A percentile compares a stretch with the other conserved stretches of the same genome.
These are phyloP conservation scores for Perca schrenkii DNA, from an alignment of 2,113 vertebrate genomes.

Conservation along the genomic window DNA sequence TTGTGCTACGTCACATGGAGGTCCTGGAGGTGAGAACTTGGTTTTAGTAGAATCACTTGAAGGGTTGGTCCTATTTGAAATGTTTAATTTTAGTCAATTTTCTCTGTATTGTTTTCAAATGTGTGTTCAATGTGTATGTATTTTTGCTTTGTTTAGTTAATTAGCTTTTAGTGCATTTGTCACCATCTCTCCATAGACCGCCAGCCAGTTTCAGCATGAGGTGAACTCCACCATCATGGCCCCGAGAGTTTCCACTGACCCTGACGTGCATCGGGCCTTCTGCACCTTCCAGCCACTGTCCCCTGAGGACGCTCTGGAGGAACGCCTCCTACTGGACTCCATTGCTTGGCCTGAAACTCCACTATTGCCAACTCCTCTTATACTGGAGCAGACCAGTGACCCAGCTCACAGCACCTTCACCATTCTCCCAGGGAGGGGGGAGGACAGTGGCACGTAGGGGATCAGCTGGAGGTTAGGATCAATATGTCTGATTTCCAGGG, in stretches of 20 bases:
- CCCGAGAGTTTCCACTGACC: not conserved
- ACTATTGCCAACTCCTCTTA: conserved; percentile 31
- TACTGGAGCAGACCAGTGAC: conserved; percentile 86
- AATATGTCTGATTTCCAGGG: conserved; percentile 88
- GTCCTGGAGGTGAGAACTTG: conserved; percentile 21
- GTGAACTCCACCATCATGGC: accelerated
- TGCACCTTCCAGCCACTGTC: conserved; percentile 80
- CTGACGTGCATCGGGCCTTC: not conserved
- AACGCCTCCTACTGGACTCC: conserved; percentile 83
- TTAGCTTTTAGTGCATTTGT: not conserved
- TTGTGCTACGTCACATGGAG: not conserved
- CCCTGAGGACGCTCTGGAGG: conserved; percentile 83
- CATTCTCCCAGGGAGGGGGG: conserved; percentile 77
- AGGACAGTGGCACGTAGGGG: conserved; percentile 84
- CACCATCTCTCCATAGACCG: not conserved
- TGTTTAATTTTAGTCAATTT: not conserved
- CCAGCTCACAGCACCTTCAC: conserved; percentile 88
- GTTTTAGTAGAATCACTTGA: not conserved
- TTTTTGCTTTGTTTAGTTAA: not conserved
- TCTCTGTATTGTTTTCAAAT: not conserved
- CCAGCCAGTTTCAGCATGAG: not conserved
- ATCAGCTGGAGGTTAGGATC: conserved; percentile 88
- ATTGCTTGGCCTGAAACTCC: conserved; percentile 85
- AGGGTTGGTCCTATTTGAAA: not conserved
- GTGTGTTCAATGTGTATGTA: too few relatives aligned